These are phyloP conservation scores for Sternarchorhynchus goeldii DNA, from an alignment of 2,797 vertebrate genomes.

Conservation along the genomic window DNA sequence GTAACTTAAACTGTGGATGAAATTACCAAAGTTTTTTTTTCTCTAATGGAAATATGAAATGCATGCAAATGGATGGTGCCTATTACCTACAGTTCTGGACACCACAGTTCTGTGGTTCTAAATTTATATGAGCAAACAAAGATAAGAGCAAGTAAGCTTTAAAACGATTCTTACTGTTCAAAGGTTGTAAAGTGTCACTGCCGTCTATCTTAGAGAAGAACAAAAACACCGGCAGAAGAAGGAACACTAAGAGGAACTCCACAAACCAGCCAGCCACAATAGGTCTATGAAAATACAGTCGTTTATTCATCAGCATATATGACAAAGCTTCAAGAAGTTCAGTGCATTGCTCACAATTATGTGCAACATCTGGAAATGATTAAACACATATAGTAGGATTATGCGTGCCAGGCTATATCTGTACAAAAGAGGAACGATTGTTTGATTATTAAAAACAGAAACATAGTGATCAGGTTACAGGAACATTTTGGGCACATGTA, in stretches of 20 bases:
- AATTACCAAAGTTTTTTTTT: too few relatives aligned
- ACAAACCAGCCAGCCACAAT: neutral
- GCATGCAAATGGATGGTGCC: too few relatives aligned
- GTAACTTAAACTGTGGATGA: too few relatives aligned
- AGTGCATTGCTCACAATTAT: neutral
- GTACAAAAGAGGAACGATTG: too few relatives aligned
- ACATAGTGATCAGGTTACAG: too few relatives aligned
- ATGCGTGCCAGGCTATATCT: too few relatives aligned
- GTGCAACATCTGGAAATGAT: neutral
- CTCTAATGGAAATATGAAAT: too few relatives aligned
- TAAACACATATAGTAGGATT: neutral
- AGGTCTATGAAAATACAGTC: neutral
- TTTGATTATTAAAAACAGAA: too few relatives aligned
- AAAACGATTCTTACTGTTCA: constrained; percentile 32
- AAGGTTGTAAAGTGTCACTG: constrained; percentile 39
- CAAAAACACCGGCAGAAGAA: neutral
- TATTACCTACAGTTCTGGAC: neutral
- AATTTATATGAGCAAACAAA: constrained; percentile 48
- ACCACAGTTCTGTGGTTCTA: constrained; percentile 19
- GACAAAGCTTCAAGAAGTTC: neutral
- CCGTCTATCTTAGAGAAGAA: neutral
- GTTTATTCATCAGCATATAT: constrained; percentile 1
- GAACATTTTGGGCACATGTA: too few relatives aligned
- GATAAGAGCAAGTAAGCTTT: constrained; percentile 44
- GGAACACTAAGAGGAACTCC: neutral